Evolutionary conservation across 2,888 invertebrate species (phyloP), one percentile per base, ranked within the genome.

Genomic region (Aelia acuminata): DNA sequence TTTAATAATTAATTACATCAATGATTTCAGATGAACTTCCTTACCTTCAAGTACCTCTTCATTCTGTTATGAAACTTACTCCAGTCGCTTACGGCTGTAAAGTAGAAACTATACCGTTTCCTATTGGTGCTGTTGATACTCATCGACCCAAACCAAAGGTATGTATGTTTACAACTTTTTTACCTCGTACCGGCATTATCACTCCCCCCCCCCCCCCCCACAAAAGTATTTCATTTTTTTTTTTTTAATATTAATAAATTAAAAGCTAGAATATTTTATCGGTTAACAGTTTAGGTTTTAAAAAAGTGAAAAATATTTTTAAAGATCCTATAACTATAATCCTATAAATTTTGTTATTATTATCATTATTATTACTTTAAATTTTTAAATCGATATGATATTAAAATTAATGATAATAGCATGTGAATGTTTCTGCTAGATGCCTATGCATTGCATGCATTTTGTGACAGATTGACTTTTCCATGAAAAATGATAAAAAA

Each of bases 51-150:
- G 98, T 98, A 91, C 98, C 98, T 13, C 93, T 98, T 89, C 99
- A 99, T 93, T 97, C 98, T 87, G 96, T 99, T 91, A 98, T 99
- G 92, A 99, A 99, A 93, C 93, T 99, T 92, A 99, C 99, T 35
- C 99, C 99, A 5, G 97, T 99, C 50, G 99, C 99, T 53, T 99
- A 99, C 92, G 99, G 99, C 70, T 99, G 99, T 93, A 96, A 98
- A 91, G 96, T 98, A 92, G 99, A 99, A 92, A 96, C 98, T 93
- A 97, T 99, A 92, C 95, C 96, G 92, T 94, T 99, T 90, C 96
- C 97, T 70, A 96, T 99, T 88, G 96, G 96, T 89, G 98, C 99
- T 90, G 99, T 99, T 89, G 97, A 99, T 93, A 99, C 99, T 87
- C 99, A 99, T 93, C 95, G 98, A 87, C 95, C 97, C 89, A 98